Evolutionary conservation across 1,140 invertebrate species (phyloP).

Genomic region (Eufriesea mexicana): DNA sequence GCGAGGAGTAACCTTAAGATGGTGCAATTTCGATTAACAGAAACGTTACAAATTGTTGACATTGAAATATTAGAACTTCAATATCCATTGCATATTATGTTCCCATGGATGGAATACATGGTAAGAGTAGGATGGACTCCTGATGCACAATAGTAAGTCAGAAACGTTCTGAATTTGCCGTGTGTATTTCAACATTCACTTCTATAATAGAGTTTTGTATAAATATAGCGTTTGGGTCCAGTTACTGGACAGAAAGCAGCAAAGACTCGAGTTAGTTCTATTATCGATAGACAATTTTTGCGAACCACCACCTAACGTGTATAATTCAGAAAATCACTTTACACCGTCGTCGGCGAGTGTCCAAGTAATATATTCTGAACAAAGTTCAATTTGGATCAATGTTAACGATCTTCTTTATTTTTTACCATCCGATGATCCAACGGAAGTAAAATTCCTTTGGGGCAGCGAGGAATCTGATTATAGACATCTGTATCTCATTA

Average conservation of each 20-base stretch:
- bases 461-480: constrained; percentile 96
- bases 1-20: constrained; percentile 94
- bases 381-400: constrained; percentile 93
- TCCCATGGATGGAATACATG: constrained; percentile 96
- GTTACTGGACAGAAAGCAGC: constrained; percentile 92
- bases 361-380: constrained; percentile 89
- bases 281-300: constrained; percentile 89
- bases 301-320: constrained; percentile 84
- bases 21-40: constrained; percentile 90
- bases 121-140: constrained; percentile 96
- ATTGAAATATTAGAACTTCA: constrained; percentile 88
- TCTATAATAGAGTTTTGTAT: constrained; percentile 42
- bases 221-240: constrained; percentile 93
- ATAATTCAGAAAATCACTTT: constrained; percentile 82
- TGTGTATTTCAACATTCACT: constrained; percentile 1
- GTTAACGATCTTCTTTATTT: constrained; percentile 95
- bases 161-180: background rate
- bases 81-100: constrained; percentile 88
- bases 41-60: constrained; percentile 86
- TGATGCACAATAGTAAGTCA: constrained; percentile 91
- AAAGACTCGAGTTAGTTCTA: constrained; percentile 89
- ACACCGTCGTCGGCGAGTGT: constrained; percentile 82
- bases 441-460: constrained; percentile 91
- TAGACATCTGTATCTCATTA: constrained; percentile 93
- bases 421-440: constrained; percentile 85